Evolutionary conservation across 2,888 invertebrate genomes (phyloP).

Genomic region (Encarsia formosa): DNA sequence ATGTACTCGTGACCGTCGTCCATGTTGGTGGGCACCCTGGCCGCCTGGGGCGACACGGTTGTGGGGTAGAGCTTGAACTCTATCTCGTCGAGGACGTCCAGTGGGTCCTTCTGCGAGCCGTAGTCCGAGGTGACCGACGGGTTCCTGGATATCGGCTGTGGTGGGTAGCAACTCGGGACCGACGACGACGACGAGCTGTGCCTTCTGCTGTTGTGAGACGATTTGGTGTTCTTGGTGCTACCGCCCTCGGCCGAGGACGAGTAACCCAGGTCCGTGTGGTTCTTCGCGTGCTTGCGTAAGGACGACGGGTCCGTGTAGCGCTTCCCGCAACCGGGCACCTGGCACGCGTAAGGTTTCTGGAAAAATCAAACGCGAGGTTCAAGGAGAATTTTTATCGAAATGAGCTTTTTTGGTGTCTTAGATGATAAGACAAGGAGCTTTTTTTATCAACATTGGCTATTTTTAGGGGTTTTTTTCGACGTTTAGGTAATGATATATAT

Average conservation of each 20-base stretch:
- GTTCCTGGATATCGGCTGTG: neutral
- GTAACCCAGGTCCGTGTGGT: slow-evolving; percentile 54
- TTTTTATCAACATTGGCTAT: no score
- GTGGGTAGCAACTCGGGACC: neutral
- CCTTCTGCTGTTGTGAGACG: slow-evolving; percentile 2
- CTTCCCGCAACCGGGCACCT: slow-evolving; percentile 80
- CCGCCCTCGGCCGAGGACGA: neutral
- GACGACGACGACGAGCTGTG: slow-evolving; percentile 27
- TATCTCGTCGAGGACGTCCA: slow-evolving; percentile 16
- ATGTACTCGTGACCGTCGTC: slow-evolving; percentile 44
- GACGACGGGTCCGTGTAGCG: slow-evolving; percentile 94
- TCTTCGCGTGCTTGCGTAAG: slow-evolving; percentile 87
- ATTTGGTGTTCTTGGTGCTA: slow-evolving; percentile 1
- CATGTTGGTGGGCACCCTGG: slow-evolving; percentile 29
- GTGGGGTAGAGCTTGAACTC: slow-evolving; percentile 15
- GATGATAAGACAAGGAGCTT: no score
- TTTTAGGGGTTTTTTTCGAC: no score
- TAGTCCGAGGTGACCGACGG: slow-evolving; percentile 21
- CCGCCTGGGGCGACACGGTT: slow-evolving; percentile 6
- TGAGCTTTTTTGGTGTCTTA: no score
- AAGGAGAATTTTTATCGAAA: no score
- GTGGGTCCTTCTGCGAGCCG: slow-evolving; percentile 17
- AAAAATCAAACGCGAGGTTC: no score
- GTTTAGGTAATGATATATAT: no score
- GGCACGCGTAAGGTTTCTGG: slow-evolving; percentile 91